These are phyloP conservation scores for Urosaurus nigricauda DNA, from an alignment of 2,797 vertebrate genomes.

Conservation along the genomic window DNA sequence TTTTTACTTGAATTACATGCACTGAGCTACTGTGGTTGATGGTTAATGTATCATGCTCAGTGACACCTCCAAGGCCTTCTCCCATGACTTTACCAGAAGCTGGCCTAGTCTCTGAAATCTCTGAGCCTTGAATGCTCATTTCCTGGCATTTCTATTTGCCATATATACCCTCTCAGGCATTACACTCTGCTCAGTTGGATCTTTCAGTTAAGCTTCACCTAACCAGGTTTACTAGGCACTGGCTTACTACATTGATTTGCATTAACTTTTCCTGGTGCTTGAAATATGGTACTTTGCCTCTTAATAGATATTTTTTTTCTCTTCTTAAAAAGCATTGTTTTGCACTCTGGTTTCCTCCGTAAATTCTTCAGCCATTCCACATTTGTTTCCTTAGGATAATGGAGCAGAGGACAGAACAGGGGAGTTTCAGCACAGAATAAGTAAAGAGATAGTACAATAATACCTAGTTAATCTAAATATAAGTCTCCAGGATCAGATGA, in stretches of 20 bases:
- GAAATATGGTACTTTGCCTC: neutral
- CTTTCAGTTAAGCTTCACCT: neutral
- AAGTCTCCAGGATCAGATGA: no score
- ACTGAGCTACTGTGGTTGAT: no score
- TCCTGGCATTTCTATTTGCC: neutral
- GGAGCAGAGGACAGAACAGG: no score
- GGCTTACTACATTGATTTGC: neutral
- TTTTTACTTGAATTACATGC: no score
- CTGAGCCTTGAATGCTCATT: no score
- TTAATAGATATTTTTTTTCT: neutral
- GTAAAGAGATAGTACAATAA: no score
- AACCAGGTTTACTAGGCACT: neutral
- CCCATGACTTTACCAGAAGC: no score
- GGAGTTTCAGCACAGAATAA: no score
- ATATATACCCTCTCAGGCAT: neutral
- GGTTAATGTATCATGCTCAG: no score
- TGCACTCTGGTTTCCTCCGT: neutral
- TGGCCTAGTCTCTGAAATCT: no score
- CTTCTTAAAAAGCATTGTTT: neutral
- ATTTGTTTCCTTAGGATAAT: slow-evolving; percentile 21
- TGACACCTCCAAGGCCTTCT: no score
- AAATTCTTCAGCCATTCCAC: neutral
- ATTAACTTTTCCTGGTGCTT: neutral
- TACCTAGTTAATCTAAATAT: no score
- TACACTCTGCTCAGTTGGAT: neutral